Conservation (phyloP, 2,888 invertebrate species). For the Pristionchus arcanus region DNA sequence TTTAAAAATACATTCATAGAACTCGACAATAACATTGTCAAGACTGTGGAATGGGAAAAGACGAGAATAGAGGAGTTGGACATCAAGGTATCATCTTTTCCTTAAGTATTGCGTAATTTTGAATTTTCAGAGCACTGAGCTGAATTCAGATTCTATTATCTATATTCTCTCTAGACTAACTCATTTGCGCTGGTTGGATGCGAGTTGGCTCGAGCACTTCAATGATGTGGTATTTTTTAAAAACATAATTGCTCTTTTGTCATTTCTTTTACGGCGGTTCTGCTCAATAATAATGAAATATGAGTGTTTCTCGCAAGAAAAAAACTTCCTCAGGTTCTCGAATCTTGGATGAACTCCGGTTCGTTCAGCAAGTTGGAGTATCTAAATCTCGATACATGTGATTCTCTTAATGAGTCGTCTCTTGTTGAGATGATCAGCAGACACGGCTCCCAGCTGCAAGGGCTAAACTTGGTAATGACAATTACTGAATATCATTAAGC, state of each 20-base stretch:
- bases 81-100: constrained; percentile 82
- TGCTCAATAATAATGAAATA: too few species aligned
- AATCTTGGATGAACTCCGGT: constrained; percentile 92
- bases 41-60: constrained; percentile 98
- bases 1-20: constrained; percentile 82
- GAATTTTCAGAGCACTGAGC: constrained; percentile 87
- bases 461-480: constrained; percentile 82
- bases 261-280: too few species aligned
- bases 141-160: constrained; percentile 93
- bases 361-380: constrained; percentile 87
- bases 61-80: constrained; percentile 93
- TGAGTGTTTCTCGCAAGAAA: too few species aligned
- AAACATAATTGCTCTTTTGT: too few species aligned
- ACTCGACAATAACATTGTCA: constrained; percentile 92
- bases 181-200: constrained; percentile 90
- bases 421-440: constrained; percentile 93
- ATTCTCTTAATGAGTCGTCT: constrained; percentile 94
- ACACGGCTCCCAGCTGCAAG: constrained; percentile 91
- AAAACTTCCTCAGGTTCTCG: constrained; percentile 84
- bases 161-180: constrained; percentile 93
- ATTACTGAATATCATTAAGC: not conserved
- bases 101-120: constrained; percentile 79
- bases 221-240: constrained; percentile 87
- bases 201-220: constrained; percentile 97
- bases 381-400: constrained; percentile 94